A percentile compares a stretch with the other conserved stretches of the same genome.
Evolutionary conservation across 2,888 invertebrate genomes (phyloP).

Genomic region (Ormia ochracea): DNA sequence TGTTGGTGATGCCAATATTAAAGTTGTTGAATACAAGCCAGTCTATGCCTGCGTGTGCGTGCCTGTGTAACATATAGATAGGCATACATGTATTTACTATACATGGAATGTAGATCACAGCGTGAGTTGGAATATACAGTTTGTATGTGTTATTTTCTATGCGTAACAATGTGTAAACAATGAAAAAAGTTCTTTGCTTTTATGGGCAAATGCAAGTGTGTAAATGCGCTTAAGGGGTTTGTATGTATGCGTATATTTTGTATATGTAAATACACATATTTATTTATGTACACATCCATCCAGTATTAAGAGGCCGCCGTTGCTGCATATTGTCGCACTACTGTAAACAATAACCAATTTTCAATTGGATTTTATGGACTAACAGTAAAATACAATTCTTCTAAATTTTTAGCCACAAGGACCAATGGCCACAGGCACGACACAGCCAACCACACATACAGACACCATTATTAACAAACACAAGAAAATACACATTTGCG

Average conservation of each 20-base stretch:
- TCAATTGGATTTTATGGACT: slow-evolving; percentile 62
- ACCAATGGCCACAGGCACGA: slow-evolving; percentile 29
- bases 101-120: not conserved
- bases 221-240: slow-evolving; percentile 11
- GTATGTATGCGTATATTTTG: not conserved
- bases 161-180: slow-evolving; percentile 59
- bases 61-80: not conserved
- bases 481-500: not conserved
- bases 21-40: not conserved
- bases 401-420: slow-evolving; percentile 45
- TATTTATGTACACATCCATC: too few species aligned
- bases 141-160: slow-evolving; percentile 49
- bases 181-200: not conserved
- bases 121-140: slow-evolving; percentile 21
- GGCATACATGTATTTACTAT: not conserved
- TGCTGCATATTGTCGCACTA: slow-evolving; percentile 10
- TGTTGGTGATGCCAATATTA: slow-evolving; percentile 30
- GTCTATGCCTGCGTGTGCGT: not conserved
- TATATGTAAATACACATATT: too few species aligned
- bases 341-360: slow-evolving; percentile 61
- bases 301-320: not conserved
- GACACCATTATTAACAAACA: not conserved
- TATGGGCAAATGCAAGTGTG: not conserved
- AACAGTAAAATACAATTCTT: slow-evolving; percentile 51
- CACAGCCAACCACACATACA: not conserved